phyloP scores from a whole-genome alignment of 2,113 vertebrate genomes.

The Mixornis gularis region DNA sequence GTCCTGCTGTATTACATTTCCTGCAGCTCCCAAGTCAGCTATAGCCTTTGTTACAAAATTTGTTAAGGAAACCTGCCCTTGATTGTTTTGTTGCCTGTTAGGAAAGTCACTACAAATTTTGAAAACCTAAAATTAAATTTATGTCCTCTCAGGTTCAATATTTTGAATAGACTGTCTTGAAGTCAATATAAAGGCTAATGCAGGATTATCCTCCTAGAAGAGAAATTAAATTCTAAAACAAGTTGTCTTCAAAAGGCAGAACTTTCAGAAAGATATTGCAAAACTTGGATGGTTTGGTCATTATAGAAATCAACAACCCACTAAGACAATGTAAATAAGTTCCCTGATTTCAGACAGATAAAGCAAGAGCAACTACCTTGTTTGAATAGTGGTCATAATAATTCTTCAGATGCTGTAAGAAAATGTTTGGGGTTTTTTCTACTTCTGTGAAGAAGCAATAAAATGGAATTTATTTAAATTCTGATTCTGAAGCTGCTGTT shows the following conservation, averaged over 20 bases:
- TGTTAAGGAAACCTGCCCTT: background rate
- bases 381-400: background rate
- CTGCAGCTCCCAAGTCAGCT: background rate
- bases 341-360: background rate
- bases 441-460: background rate
- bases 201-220: background rate
- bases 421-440: background rate
- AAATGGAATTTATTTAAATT: background rate
- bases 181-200: background rate
- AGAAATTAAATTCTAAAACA: background rate
- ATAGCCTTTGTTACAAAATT: background rate
- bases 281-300: background rate
- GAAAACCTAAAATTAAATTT: background rate
- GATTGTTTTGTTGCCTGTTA: background rate
- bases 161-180: background rate
- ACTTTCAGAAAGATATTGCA: background rate
- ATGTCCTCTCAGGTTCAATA: background rate
- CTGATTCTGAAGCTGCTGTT: background rate
- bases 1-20: background rate
- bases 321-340: background rate
- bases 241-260: background rate
- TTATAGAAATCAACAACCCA: background rate
- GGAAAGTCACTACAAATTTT: background rate
- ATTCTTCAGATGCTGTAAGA: background rate
- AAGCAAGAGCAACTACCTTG: background rate